A percentile compares a stretch with the other conserved stretches of the same genome.
These are phyloP conservation scores for Stenichneumon culpator DNA, from an alignment of 2,888 invertebrate genomes.

Conservation along the genomic window DNA sequence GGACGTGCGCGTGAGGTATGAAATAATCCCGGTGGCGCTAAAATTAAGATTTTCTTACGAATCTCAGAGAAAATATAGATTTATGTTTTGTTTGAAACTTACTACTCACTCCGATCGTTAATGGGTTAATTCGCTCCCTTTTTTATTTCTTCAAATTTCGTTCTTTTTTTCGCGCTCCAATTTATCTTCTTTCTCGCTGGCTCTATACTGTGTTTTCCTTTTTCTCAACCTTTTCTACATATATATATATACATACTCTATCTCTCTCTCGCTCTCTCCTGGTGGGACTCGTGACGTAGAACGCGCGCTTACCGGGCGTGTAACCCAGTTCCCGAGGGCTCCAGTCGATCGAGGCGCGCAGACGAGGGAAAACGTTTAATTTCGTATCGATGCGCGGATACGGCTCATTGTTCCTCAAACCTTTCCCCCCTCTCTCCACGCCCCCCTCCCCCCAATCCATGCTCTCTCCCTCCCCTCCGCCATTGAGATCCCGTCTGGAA, in stretches of 20 bases:
- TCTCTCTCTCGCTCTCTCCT: slow-evolving; percentile 6
- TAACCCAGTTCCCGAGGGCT: slow-evolving; percentile 70
- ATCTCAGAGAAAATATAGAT: not conserved
- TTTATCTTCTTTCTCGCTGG: slow-evolving; percentile 17
- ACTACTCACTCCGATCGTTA: not conserved
- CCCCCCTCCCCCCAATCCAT: not conserved
- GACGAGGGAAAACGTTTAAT: slow-evolving; percentile 64
- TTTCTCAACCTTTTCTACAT: not conserved
- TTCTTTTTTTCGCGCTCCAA: slow-evolving; percentile 25
- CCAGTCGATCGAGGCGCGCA: slow-evolving; percentile 57
- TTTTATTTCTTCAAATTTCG: slow-evolving; percentile 16
- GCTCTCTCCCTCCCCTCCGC: not conserved
- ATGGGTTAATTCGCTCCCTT: not conserved
- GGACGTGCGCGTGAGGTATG: not conserved
- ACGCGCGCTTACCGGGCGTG: slow-evolving; percentile 58
- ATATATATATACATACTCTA: not conserved
- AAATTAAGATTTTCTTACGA: not conserved
- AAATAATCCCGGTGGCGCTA: not conserved
- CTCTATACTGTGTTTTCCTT: slow-evolving; percentile 17
- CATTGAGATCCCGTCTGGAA: slow-evolving; percentile 39
- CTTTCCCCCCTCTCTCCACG: slow-evolving; percentile 9
- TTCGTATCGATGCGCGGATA: slow-evolving; percentile 56
- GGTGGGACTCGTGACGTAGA: slow-evolving; percentile 39
- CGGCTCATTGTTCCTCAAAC: slow-evolving; percentile 47
- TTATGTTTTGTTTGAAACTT: not conserved